Conservation (phyloP, 2,888 invertebrate genomes). For the Dryomyza anilis region DNA sequence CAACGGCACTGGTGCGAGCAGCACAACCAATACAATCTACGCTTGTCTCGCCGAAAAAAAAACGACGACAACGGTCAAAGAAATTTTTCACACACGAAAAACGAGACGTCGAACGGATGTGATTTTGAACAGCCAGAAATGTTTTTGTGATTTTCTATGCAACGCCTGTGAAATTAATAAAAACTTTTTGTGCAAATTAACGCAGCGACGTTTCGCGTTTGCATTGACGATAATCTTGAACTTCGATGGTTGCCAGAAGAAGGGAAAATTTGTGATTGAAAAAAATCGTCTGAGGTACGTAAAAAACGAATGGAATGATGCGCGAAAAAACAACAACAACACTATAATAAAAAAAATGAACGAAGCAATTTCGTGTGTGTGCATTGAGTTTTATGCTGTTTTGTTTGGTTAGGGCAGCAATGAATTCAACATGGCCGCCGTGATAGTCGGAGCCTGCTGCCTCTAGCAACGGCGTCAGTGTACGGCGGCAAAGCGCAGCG, state of each 20-base stretch:
- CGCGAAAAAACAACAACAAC: not conserved
- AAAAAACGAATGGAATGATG: slow-evolving; percentile 44
- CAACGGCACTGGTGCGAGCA: slow-evolving; percentile 34
- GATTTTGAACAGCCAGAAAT: slow-evolving; percentile 24
- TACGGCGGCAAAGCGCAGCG: not conserved
- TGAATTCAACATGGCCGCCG: slow-evolving; percentile 44
- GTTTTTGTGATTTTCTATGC: slow-evolving; percentile 34
- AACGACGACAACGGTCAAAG: slow-evolving; percentile 20
- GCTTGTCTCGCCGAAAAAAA: too few relatives aligned
- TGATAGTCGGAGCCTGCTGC: slow-evolving; percentile 62
- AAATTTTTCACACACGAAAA: slow-evolving; percentile 30
- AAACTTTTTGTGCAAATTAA: slow-evolving; percentile 35
- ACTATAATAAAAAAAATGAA: too few relatives aligned
- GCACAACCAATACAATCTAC: slow-evolving; percentile 28
- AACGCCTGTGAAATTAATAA: slow-evolving; percentile 29
- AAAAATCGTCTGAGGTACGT: slow-evolving; percentile 65
- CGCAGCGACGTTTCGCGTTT: slow-evolving; percentile 42
- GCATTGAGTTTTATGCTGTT: not conserved
- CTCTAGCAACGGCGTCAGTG: slow-evolving; percentile 52
- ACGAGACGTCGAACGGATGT: slow-evolving; percentile 18
- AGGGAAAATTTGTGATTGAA: slow-evolving; percentile 70
- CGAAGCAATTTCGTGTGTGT: too few relatives aligned
- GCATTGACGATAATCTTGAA: slow-evolving; percentile 44
- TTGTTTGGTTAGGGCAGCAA: slow-evolving; percentile 18
- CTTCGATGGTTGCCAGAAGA: slow-evolving; percentile 65